Percentiles rank a stretch among this genome's conserved stretches.
phyloP scores from a whole-genome alignment of 2,113 vertebrate genomes.

The Phalacrocorax aristotelis region DNA sequence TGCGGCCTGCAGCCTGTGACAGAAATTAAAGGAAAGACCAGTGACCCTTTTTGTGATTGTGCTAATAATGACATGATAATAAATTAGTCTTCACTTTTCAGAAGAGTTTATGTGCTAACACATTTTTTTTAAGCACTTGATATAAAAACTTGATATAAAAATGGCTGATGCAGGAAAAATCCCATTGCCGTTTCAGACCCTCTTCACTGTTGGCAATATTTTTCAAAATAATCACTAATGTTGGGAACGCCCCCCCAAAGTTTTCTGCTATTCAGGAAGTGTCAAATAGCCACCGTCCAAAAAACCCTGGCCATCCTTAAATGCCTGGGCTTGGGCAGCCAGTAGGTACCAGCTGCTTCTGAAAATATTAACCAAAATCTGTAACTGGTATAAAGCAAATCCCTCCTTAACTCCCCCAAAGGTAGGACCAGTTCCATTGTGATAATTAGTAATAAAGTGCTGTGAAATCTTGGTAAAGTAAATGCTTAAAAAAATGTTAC shows the following conservation, averaged over 20 bases:
- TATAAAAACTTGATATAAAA: conserved; percentile 70
- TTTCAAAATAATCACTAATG: background rate
- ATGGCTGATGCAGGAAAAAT: conserved; percentile 50
- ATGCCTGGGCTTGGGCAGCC: background rate
- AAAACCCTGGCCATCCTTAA: background rate
- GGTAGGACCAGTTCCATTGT: background rate
- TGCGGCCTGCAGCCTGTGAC: conserved; percentile 88
- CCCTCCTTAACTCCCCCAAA: background rate
- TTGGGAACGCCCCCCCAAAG: background rate
- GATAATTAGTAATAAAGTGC: background rate
- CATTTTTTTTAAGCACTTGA: conserved; percentile 62
- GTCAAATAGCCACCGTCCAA: background rate
- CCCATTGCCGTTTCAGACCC: background rate
- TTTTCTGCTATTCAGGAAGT: background rate
- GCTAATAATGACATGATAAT: conserved; percentile 83
- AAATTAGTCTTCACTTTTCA: conserved; percentile 82
- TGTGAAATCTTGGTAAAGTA: background rate
- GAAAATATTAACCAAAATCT: background rate
- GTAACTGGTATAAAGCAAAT: background rate
- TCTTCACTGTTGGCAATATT: background rate
- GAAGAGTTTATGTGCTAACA: conserved; percentile 75
- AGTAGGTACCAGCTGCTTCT: background rate
- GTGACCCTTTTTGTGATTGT: conserved; percentile 84
- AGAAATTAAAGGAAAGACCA: conserved; percentile 84
- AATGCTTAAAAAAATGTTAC: background rate